Conservation (phyloP, 1,140 invertebrate species). For the Thereuonema tuberculata region DNA sequence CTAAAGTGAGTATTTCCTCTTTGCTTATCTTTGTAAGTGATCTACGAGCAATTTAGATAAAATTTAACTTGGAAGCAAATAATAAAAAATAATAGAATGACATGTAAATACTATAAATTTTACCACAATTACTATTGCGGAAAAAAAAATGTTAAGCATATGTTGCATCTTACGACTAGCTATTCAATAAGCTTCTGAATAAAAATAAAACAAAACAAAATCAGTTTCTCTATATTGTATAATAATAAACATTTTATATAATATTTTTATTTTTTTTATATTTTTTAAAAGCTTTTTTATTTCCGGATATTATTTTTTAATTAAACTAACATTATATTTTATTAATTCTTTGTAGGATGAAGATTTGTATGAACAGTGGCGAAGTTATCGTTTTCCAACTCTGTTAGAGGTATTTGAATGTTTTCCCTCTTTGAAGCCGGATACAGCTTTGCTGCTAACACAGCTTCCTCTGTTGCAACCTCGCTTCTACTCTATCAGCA, state of each 20-base stretch:
- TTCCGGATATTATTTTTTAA: constrained; percentile 9
- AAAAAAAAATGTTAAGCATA: too few species aligned
- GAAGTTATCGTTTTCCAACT: constrained; percentile 71
- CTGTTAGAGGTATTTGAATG: constrained; percentile 73
- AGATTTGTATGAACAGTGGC: constrained; percentile 84
- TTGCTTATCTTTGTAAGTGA: background rate
- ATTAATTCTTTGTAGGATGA: constrained; percentile 48
- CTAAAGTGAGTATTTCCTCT: constrained; percentile 45
- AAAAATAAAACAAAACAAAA: too few species aligned
- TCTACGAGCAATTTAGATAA: background rate
- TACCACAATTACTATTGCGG: too few species aligned
- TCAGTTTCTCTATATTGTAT: too few species aligned
- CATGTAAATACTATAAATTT: background rate
- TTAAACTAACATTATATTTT: constrained; percentile 21
- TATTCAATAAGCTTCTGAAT: constrained; percentile 24
- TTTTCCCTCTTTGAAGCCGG: constrained; percentile 69
- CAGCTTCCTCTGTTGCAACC: constrained; percentile 76
- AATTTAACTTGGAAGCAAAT: background rate
- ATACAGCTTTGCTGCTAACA: constrained; percentile 64
- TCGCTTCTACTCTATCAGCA: constrained; percentile 89
- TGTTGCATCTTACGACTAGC: too few species aligned
- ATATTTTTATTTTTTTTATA: constrained; percentile 26
- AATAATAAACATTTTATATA: constrained; percentile 20
- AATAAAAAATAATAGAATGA: background rate
- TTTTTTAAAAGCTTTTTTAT: constrained; percentile 19